Conservation (phyloP, 2,888 invertebrate genomes). For the Odontothrips loti region DNA sequence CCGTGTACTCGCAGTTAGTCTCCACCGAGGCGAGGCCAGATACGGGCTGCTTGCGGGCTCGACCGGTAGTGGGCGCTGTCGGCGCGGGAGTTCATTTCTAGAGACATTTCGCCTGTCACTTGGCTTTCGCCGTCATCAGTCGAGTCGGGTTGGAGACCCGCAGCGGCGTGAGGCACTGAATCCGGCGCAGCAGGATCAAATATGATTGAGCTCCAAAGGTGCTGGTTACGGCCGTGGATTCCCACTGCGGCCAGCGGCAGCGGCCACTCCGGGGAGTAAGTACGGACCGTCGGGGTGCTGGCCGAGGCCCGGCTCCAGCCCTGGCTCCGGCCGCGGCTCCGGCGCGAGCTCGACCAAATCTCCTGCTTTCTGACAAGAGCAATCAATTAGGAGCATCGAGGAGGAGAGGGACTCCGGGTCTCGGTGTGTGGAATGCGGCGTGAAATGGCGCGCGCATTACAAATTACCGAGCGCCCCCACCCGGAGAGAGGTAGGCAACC, state of each 20-base stretch:
- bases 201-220: background rate
- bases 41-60: background rate
- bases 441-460: conserved; percentile 1
- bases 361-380: conserved; percentile 4
- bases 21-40: background rate
- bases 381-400: background rate
- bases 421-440: background rate
- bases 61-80: background rate
- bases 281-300: background rate
- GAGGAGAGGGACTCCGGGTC: background rate
- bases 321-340: too few species aligned
- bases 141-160: too few species aligned
- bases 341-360: background rate
- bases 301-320: too few species aligned
- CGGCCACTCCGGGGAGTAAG: background rate
- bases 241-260: background rate
- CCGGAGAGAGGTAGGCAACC: background rate
- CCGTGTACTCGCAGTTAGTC: too few species aligned
- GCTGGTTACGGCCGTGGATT: background rate
- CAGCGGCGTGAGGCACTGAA: too few species aligned
- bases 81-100: background rate
- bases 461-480: background rate
- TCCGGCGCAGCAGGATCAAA: background rate
- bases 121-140: background rate
- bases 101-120: conserved; percentile 6